These are phyloP conservation scores for Silurus glanis DNA, from an alignment of 2,113 vertebrate genomes.

Conservation along the genomic window DNA sequence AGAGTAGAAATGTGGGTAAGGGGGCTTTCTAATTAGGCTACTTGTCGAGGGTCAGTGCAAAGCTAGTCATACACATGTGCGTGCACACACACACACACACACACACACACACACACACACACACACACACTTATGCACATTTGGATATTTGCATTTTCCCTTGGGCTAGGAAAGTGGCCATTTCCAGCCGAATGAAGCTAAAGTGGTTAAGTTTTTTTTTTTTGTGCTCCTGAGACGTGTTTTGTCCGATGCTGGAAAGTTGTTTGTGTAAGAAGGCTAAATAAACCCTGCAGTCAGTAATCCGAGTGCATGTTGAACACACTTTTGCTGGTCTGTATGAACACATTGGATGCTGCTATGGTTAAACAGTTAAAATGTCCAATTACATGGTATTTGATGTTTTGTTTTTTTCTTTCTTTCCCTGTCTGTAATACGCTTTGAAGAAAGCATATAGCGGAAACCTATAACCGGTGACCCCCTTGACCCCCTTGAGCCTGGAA, in stretches of 20 bases:
- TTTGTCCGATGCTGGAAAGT: background rate
- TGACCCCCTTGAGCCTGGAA: no score
- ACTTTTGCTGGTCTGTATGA: background rate
- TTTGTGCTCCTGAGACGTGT: background rate
- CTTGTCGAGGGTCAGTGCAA: constrained; percentile 33
- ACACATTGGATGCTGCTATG: no score
- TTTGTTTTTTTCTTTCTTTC: no score
- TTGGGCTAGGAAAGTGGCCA: background rate
- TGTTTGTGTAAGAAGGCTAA: background rate
- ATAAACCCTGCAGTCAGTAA: background rate
- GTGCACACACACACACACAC: background rate
- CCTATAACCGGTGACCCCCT: no score
- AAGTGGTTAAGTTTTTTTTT: background rate
- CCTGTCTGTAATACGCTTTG: no score
- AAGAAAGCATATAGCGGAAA: no score
- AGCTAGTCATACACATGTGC: background rate
- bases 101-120: background rate
- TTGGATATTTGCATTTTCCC: constrained; percentile 6
- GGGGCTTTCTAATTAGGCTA: constrained; percentile 42
- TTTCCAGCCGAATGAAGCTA: background rate
- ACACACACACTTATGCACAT: background rate
- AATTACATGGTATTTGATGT: no score
- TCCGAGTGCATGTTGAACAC: background rate
- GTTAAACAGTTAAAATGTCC: no score
- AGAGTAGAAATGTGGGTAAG: constrained; percentile 43